Evolutionary conservation across 2,888 invertebrate species (phyloP).

Genomic region (Melangyna quadrimaculata): DNA sequence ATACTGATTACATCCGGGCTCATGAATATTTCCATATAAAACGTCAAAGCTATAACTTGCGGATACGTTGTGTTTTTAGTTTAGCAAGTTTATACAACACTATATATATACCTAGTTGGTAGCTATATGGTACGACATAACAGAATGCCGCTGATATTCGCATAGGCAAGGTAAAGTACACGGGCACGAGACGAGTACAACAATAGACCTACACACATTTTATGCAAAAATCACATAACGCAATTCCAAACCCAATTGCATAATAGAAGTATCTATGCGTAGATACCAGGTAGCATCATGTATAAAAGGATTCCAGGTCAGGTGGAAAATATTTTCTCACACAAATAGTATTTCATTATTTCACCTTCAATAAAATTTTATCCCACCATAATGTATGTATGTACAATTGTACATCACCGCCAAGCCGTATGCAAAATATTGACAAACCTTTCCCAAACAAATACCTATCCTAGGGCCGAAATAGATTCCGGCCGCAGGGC

Average conservation of each 20-base stretch:
- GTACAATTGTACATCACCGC: not conserved
- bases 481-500: constrained; percentile 18
- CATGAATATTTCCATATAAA: constrained; percentile 49
- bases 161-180: not conserved
- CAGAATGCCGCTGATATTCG: not conserved
- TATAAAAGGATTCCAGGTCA: constrained; percentile 13
- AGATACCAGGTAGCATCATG: not conserved
- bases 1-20: constrained; percentile 68
- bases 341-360: constrained; percentile 55
- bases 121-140: not conserved
- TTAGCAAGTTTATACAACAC: not conserved
- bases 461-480: constrained; percentile 7
- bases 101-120: not conserved
- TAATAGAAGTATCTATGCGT: not conserved
- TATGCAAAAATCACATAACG: constrained; percentile 50
- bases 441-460: not conserved
- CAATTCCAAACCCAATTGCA: not conserved
- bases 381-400: too few species aligned
- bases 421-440: not conserved
- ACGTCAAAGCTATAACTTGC: not conserved
- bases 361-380: constrained; percentile 32
- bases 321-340: constrained; percentile 50
- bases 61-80: not conserved
- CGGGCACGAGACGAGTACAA: too few species aligned
- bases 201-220: constrained; percentile 6